These are phyloP conservation scores for Trichoplax adhaerens DNA, from an alignment of 37 sponge, comb jelly and placozoan species.

Conservation along the genomic window DNA sequence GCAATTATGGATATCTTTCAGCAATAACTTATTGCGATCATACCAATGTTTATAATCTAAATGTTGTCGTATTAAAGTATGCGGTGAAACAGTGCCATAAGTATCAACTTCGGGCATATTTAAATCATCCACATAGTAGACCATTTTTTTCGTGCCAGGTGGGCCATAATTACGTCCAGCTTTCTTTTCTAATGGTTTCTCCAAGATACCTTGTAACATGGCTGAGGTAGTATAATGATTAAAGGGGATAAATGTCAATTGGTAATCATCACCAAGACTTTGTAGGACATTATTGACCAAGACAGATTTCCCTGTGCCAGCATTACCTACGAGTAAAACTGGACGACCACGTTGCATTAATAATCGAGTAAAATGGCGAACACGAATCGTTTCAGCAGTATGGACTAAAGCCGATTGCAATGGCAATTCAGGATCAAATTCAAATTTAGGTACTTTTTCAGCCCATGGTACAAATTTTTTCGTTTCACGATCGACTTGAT, in stretches of 20 bases:
- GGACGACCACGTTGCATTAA: constrained; percentile 77
- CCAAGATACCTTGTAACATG: constrained; percentile 95
- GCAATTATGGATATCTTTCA: constrained; percentile 88
- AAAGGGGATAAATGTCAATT: constrained; percentile 83
- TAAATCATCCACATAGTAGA: constrained; percentile 99
- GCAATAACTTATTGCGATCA: constrained; percentile 72
- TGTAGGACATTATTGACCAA: constrained; percentile 48
- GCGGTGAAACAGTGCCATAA: constrained; percentile 95
- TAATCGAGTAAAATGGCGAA: constrained; percentile 69
- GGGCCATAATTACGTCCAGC: constrained; percentile 96
- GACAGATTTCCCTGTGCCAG: constrained; percentile 97
- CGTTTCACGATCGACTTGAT: constrained; percentile 48
- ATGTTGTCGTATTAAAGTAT: constrained; percentile 94
- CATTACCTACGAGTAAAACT: constrained; percentile 96
- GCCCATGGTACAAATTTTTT: constrained; percentile 86
- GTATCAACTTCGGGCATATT: constrained; percentile 95
- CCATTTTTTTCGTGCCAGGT: constrained; percentile 85
- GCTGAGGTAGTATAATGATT: constrained; percentile 96
- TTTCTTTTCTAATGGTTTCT: constrained; percentile 99
- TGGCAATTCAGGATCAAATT: constrained; percentile 89
- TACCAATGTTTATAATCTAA: constrained; percentile 96
- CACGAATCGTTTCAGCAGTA: constrained; percentile 77
- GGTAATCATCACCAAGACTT: constrained; percentile 44
- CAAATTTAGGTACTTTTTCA: constrained; percentile 80
- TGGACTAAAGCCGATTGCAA: constrained; percentile 84